Evolutionary conservation across 2,113 vertebrate genomes (phyloP).

Genomic region (Stercorarius parasiticus): DNA sequence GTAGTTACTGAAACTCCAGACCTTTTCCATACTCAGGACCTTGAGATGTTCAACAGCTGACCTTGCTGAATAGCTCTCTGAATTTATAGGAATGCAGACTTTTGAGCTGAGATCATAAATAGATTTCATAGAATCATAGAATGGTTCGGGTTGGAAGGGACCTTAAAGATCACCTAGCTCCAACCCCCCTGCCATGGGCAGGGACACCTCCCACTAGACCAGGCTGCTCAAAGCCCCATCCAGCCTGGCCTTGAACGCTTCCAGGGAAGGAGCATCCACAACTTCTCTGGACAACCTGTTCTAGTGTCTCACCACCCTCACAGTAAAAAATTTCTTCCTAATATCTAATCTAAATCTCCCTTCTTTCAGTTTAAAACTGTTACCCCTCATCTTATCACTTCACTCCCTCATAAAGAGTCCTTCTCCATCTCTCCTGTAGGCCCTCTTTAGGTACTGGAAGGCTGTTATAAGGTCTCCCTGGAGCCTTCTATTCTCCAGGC

Average conservation of each 20-base stretch:
- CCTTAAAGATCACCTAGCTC: not conserved
- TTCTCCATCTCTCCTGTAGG: not conserved
- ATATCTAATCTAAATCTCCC: not conserved
- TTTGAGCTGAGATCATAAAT: not conserved
- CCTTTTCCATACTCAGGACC: not conserved
- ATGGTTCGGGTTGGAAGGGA: not conserved
- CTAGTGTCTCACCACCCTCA: not conserved
- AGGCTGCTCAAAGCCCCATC: not conserved
- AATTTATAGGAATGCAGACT: not conserved
- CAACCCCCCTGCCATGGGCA: not conserved
- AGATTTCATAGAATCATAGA: not conserved
- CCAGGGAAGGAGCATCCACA: not conserved
- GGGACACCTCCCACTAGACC: not conserved
- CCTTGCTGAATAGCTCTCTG: not conserved
- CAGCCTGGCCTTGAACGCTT: not conserved
- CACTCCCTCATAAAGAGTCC: not conserved
- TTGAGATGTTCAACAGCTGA: not conserved
- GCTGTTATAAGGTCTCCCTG: not conserved
- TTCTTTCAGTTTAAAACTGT: not conserved
- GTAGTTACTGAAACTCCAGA: not conserved
- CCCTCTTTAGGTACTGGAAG: not conserved
- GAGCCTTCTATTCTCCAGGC: not conserved
- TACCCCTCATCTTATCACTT: not conserved
- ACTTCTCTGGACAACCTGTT: not conserved
- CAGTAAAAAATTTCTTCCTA: not conserved